A percentile compares a stretch with the other conserved stretches of the same genome.
Evolutionary conservation across 37 sponge, comb jelly and placozoan genomes (phyloP).

Genomic region (Beroe ovata): DNA sequence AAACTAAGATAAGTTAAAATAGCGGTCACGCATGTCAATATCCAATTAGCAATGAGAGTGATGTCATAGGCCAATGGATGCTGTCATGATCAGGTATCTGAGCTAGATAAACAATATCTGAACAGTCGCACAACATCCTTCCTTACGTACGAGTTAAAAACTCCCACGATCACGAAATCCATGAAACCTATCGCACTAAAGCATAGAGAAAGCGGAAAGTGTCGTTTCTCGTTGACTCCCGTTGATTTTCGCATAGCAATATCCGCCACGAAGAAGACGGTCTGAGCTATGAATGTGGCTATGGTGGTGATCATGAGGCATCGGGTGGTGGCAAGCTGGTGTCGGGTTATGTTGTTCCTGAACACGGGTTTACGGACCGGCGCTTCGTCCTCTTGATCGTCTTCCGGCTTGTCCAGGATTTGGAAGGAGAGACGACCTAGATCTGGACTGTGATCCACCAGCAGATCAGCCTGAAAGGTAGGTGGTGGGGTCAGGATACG

Average conservation of each 20-base stretch:
- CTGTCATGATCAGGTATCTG: not conserved
- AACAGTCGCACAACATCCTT: slow-evolving; percentile 12
- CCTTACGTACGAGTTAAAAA: slow-evolving; percentile 15
- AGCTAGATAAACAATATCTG: not conserved
- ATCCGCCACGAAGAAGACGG: not conserved
- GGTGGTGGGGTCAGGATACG: too few relatives aligned
- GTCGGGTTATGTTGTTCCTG: slow-evolving; percentile 29
- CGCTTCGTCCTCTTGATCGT: not conserved
- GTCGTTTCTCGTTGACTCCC: not conserved
- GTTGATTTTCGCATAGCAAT: not conserved
- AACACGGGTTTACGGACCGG: not conserved
- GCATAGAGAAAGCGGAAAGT: not conserved
- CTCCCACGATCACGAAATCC: slow-evolving; percentile 12
- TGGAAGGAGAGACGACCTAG: slow-evolving; percentile 2
- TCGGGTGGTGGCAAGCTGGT: slow-evolving; percentile 33
- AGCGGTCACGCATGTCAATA: too few relatives aligned
- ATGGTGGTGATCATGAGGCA: slow-evolving; percentile 56
- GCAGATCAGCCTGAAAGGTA: not conserved
- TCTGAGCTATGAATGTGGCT: not conserved
- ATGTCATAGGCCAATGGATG: too few relatives aligned
- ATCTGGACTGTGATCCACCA: not conserved
- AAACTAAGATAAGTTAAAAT: too few relatives aligned
- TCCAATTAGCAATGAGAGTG: too few relatives aligned
- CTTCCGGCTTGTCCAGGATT: slow-evolving; percentile 2
- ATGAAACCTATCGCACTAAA: not conserved